Conservation (phyloP, 2,113 vertebrate genomes). For the Mobula hypostoma region DNA sequence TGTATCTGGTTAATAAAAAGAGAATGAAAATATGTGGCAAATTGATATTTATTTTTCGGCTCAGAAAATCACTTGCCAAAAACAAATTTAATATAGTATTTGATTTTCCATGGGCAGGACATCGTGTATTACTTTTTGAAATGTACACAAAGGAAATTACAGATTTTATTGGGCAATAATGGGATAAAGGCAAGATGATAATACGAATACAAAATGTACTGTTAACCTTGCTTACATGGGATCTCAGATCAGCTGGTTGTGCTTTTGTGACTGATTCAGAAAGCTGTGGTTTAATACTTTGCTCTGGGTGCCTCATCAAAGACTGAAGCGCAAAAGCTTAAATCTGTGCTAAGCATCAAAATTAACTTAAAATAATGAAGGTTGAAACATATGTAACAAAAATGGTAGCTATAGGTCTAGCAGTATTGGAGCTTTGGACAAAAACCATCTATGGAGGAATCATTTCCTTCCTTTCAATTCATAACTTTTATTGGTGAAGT, state of each 20-base stretch:
- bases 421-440: neutral
- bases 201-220: no score
- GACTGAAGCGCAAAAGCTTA: no score
- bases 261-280: neutral
- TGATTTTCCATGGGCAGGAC: neutral
- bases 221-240: neutral
- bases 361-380: neutral
- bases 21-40: neutral
- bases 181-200: neutral
- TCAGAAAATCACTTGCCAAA: neutral
- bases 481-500: neutral
- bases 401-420: neutral
- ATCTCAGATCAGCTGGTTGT: neutral
- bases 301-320: no score
- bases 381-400: neutral
- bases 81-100: neutral
- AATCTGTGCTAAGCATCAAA: neutral
- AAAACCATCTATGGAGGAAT: neutral
- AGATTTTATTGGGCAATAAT: neutral
- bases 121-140: neutral
- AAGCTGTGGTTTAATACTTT: neutral
- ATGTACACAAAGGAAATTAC: neutral
- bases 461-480: neutral
- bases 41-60: neutral
- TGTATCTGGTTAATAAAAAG: neutral